These are phyloP conservation scores for Stegodyphus dumicola DNA, from an alignment of 1,140 invertebrate species.

Conservation along the genomic window DNA sequence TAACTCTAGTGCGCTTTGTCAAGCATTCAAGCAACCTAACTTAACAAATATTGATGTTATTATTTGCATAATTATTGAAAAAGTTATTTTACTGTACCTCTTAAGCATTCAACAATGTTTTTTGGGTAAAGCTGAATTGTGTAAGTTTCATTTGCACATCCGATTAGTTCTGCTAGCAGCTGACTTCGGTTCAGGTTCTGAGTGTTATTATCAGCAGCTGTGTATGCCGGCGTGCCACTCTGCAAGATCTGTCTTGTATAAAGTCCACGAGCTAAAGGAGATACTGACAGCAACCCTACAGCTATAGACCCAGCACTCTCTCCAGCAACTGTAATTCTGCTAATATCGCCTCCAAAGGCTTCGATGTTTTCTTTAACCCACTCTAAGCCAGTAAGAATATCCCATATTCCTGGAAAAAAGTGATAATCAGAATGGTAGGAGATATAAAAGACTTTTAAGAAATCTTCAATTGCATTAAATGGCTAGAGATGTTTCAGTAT, in stretches of 20 bases:
- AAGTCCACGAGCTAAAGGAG: conserved; percentile 69
- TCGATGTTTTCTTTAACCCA: conserved; percentile 76
- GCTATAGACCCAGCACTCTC: conserved; percentile 73
- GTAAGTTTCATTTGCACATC: background rate
- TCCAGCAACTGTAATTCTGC: conserved; percentile 73
- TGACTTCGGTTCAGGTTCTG: background rate
- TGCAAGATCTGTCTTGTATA: conserved; percentile 61
- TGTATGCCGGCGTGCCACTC: conserved; percentile 29
- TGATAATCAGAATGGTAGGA: no score
- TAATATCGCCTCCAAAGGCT: conserved; percentile 71
- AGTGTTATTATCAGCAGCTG: background rate
- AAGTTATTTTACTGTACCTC: background rate
- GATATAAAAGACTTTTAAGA: no score
- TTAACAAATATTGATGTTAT: no score
- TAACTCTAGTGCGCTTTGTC: no score
- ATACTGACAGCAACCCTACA: conserved; percentile 74
- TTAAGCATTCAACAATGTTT: conserved; percentile 7
- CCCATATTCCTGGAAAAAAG: conserved; percentile 73
- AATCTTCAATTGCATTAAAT: no score
- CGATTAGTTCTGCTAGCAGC: background rate
- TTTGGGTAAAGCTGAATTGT: background rate
- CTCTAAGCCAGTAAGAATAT: conserved; percentile 89
- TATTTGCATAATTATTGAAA: no score
- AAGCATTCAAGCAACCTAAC: no score
- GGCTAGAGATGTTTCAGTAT: no score